These are phyloP conservation scores for Muscicapa comitata DNA, from an alignment of 2,797 vertebrate genomes.

Conservation along the genomic window DNA sequence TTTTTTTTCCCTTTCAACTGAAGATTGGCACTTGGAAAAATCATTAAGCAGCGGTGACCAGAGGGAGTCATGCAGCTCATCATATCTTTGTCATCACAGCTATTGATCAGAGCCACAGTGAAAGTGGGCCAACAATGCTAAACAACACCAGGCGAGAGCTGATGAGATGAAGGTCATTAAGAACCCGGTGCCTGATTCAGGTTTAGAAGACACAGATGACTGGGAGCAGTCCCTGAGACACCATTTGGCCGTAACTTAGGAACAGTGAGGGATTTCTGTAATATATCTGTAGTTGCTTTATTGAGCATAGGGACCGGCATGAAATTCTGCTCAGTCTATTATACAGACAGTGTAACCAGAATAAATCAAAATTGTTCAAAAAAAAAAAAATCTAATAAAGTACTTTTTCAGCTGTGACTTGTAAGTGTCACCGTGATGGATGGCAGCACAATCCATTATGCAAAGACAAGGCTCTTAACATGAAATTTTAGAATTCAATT, in stretches of 20 bases:
- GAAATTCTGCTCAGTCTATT: slow-evolving; percentile 24
- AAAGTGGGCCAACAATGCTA: slow-evolving; percentile 41
- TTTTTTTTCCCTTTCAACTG: not conserved
- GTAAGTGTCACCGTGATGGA: slow-evolving; percentile 49
- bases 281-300: not conserved
- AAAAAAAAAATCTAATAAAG: slow-evolving; percentile 26
- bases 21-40: slow-evolving; percentile 27
- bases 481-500: slow-evolving; percentile 59
- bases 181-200: not conserved
- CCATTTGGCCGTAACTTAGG: not conserved
- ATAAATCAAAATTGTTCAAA: slow-evolving; percentile 18
- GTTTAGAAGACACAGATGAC: slow-evolving; percentile 6
- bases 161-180: not conserved
- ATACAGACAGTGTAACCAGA: not conserved
- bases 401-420: slow-evolving; percentile 63
- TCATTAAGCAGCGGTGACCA: not conserved
- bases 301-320: not conserved
- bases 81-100: slow-evolving; percentile 24
- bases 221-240: slow-evolving; percentile 24
- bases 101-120: slow-evolving; percentile 18
- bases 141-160: not conserved
- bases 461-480: slow-evolving; percentile 48
- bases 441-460: slow-evolving; percentile 43
- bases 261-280: slow-evolving; percentile 14
- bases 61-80: not conserved